Base-by-base conservation (phyloP, 2,797 vertebrate species). In the Protosalanx chinensis region DNA sequence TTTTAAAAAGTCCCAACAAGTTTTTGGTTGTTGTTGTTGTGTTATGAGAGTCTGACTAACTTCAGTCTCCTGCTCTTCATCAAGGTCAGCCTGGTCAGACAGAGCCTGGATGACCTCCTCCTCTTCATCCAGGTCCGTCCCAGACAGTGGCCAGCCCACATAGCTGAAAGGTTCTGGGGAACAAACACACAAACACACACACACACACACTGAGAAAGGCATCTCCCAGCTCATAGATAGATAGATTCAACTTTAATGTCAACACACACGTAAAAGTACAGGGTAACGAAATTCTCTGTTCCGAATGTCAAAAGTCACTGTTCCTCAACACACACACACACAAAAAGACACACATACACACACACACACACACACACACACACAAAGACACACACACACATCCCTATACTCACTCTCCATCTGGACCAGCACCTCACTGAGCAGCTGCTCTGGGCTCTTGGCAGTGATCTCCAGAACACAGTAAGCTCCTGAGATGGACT, bases 321-420 rank as follows among this genome's bases (percentile, higher is more conserved):
- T 53, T 15, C 15, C 49, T 5, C 15, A 5, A 30, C 29, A 13
- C 23, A 10, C 32, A 51, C 27, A 56, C 41, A 68, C 57, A 51
- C 37, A 23, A 2, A 67, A 35, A 53, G 4, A 56, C 27, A 57
- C 37, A 30, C 5, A 67, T 35, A 53, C 6, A 56, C 27, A 57
- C 37, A 30, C 29, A 13, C 23, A 18, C 32, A 51, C 27, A 56
- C 41, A 68, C 57, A 51, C 37, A 30, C 16, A 13, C 23, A 18
- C 32, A 51, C 27, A 56, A 27, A 68, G 37, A 51, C 37, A 23
- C 5, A 67, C 56, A 53, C 6, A 56, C 27, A 57, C 37, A 30
- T 12, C 13, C 35, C 18, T 6, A 4, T 2, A 84, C 96, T 93
- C 90, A 99, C 97, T 93, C 81, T 97, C 91, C 94, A 98, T 93